A percentile compares a stretch with the other conserved stretches of the same genome.
phyloP scores from a whole-genome alignment of 2,888 invertebrate genomes.

The Cosmia pyralina region DNA sequence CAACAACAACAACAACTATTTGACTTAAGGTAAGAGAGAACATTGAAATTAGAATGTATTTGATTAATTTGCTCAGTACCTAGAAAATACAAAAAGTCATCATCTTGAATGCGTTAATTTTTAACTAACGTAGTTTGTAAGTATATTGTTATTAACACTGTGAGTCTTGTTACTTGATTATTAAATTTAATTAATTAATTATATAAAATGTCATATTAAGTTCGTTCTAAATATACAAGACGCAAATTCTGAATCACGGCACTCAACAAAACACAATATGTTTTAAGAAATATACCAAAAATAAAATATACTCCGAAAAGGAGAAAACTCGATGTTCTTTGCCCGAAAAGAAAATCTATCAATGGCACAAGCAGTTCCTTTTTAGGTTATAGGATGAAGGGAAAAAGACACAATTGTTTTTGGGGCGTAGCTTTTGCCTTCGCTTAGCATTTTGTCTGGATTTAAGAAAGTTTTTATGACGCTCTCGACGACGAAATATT shows the following conservation, averaged over 20 bases:
- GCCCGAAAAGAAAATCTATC: constrained; percentile 51
- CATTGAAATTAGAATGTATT: background rate
- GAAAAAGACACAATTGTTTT: constrained; percentile 52
- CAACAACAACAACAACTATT: background rate
- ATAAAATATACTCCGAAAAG: constrained; percentile 15
- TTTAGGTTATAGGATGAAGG: constrained; percentile 38
- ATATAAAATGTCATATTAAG: background rate
- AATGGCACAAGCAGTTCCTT: constrained; percentile 55
- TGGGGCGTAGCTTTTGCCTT: constrained; percentile 28
- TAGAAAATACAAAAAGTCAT: too few species aligned
- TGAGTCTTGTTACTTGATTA: too few species aligned
- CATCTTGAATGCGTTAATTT: too few species aligned
- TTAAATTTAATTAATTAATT: too few species aligned
- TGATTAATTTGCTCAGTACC: too few species aligned
- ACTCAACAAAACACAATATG: background rate
- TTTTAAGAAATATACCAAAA: constrained; percentile 14
- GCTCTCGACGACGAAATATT: constrained; percentile 30
- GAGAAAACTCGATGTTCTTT: constrained; percentile 32
- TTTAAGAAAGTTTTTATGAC: constrained; percentile 47
- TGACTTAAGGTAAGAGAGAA: background rate
- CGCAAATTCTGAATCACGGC: background rate
- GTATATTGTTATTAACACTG: too few species aligned
- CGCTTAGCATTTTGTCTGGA: constrained; percentile 37
- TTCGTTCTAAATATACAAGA: background rate
- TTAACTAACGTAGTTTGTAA: too few species aligned